These are phyloP conservation scores for Orthosia gothica DNA, from an alignment of 2,888 invertebrate species.

Conservation along the genomic window DNA sequence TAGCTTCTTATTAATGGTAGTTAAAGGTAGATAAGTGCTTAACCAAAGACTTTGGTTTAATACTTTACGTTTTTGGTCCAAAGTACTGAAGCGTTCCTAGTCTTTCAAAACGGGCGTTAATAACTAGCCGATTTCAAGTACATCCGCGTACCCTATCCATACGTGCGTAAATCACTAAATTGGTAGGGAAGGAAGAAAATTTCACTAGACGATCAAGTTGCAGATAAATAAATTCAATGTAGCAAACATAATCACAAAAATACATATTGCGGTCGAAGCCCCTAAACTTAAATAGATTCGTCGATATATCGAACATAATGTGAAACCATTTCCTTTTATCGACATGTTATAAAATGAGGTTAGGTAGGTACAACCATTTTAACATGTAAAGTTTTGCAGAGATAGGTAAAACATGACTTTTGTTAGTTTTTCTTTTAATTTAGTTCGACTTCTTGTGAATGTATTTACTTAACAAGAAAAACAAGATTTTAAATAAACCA, in stretches of 20 bases:
- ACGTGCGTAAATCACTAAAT: neutral
- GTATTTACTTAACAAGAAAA: neutral
- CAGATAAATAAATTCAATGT: conserved; percentile 14
- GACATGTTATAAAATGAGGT: conserved; percentile 19
- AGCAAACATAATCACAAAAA: conserved; percentile 15
- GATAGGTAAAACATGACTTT: no score
- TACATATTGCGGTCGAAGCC: neutral
- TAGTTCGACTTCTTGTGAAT: neutral
- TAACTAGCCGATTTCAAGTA: neutral
- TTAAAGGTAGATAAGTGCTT: neutral
- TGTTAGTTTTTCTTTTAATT: neutral
- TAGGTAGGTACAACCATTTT: conserved; percentile 2
- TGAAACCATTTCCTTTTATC: conserved; percentile 26
- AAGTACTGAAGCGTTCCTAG: neutral
- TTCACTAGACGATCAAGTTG: neutral
- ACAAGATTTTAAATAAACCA: neutral
- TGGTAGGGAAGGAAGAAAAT: neutral
- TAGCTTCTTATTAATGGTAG: neutral
- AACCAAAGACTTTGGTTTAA: neutral
- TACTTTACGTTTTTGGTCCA: no score
- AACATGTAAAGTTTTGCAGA: neutral
- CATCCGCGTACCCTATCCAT: neutral
- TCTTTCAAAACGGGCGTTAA: neutral
- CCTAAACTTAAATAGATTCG: conserved; percentile 30
- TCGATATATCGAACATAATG: neutral